These are phyloP conservation scores for Pterocles gutturalis DNA, from an alignment of 2,113 vertebrate genomes.

Conservation along the genomic window DNA sequence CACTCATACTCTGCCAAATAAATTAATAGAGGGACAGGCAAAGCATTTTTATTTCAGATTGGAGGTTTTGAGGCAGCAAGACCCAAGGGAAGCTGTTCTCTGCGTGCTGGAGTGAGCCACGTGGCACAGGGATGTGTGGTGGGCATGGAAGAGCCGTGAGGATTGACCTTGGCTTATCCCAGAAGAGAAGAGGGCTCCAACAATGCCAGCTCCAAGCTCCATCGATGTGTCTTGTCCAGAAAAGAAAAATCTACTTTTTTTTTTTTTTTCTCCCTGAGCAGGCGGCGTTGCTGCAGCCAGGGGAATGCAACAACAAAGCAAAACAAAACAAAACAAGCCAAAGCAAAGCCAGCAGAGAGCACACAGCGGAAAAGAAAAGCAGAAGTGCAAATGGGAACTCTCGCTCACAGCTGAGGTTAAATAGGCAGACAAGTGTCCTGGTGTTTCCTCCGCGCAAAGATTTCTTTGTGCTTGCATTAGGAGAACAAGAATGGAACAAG, in stretches of 20 bases:
- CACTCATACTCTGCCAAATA: fast-evolving
- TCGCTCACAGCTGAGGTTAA: neutral
- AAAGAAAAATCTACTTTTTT: neutral
- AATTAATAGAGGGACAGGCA: neutral
- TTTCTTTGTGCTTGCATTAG: slow-evolving; percentile 39
- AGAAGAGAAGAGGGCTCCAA: neutral
- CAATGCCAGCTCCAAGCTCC: neutral
- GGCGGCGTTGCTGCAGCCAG: neutral
- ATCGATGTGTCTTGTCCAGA: neutral
- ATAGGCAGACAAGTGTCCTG: slow-evolving; percentile 25
- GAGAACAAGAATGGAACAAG: neutral
- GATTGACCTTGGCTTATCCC: neutral
- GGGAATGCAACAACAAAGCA: neutral
- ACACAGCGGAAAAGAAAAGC: neutral
- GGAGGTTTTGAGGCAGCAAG: neutral
- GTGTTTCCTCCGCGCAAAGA: slow-evolving; percentile 11
- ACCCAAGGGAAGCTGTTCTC: no score
- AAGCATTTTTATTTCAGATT: neutral
- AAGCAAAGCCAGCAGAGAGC: neutral
- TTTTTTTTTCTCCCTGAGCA: neutral
- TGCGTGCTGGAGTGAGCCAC: fast-evolving
- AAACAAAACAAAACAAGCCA: neutral
- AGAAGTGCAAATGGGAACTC: neutral
- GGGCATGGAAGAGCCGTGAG: neutral
- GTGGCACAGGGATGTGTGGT: fast-evolving